Evolutionary conservation across 2,797 vertebrate genomes (phyloP), one percentile per base, ranked within the genome.

Genomic region (Philypnodon macrostomus): DNA sequence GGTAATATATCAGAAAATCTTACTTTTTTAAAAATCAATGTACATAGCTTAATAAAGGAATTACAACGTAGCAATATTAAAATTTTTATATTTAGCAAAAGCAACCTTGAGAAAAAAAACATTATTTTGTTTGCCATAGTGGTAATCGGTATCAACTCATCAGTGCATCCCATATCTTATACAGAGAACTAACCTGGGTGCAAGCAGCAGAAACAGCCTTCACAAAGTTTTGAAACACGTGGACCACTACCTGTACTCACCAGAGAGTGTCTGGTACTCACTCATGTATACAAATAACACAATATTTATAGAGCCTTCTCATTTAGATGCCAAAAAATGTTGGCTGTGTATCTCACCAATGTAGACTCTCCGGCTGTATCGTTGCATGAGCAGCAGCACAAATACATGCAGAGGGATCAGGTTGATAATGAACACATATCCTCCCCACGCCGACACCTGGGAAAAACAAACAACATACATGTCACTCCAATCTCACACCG

Each of bases 401-500:
- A 98, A 97, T 53, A 98, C 95, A 60, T 98, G 95, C 69, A 98
- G 91, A 30, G 95, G 96, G 81, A 98, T 98, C 77, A 97, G 92
- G 83, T 97, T 97, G 90, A 97, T 97, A 64, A 98, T 98, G 63
- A 98, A 98, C 56, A 97, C 95, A 47, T 98, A 97, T 47, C 95
- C 95, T 80, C 95, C 95, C 95, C 95, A 98, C 12, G 94, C 95
- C 21, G 95, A 97, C 63, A 98, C 95, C 95, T 97, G 49, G 10
- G 75, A 79, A 80, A 85, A 67, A 84, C 0, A 60, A 10, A 14
- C 67, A 16, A 61, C 3, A 15, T 18, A 68, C 26, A 41, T 4
- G 48, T 64, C 54, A 62, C 36, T 63, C 50, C 39, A 32, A 14
- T 36, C 47, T 13, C 7, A 29, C 4, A 23, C 2, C 9, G 4